Evolutionary conservation across 2,113 vertebrate species (phyloP).

Genomic region (Hemiscyllium ocellatum): DNA sequence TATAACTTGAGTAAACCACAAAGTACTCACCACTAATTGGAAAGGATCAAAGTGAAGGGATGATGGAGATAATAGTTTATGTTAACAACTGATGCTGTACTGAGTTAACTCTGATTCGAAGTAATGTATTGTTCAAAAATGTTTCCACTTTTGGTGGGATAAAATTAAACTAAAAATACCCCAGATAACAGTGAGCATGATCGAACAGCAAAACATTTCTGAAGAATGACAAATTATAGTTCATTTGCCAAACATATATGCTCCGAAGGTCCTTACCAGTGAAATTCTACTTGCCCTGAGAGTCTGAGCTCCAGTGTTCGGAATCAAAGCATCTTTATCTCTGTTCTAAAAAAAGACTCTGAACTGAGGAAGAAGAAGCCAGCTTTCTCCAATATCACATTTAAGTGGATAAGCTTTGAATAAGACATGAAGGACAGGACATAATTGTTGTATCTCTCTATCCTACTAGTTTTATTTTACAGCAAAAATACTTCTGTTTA

Average conservation of each 20-base stretch:
- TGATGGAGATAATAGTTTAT: neutral
- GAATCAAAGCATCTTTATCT: neutral
- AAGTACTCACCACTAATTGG: neutral
- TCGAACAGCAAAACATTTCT: neutral
- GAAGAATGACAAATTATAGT: neutral
- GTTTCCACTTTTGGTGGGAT: neutral
- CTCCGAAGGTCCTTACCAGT: neutral
- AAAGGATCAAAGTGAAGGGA: neutral
- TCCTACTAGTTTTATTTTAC: neutral
- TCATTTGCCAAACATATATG: neutral
- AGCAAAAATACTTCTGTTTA: neutral
- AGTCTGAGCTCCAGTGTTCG: neutral
- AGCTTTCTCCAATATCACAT: neutral
- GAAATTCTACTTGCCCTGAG: neutral
- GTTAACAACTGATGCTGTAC: neutral
- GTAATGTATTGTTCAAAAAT: neutral
- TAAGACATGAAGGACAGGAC: neutral
- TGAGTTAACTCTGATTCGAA: neutral
- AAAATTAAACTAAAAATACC: neutral
- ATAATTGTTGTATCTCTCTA: neutral
- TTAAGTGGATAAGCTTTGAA: neutral
- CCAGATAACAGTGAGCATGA: neutral
- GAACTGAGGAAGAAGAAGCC: neutral
- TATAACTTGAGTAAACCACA: neutral
- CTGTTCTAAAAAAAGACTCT: neutral